phyloP scores from a whole-genome alignment of 2,113 vertebrate genomes.

The Dasyornis broadbenti region DNA sequence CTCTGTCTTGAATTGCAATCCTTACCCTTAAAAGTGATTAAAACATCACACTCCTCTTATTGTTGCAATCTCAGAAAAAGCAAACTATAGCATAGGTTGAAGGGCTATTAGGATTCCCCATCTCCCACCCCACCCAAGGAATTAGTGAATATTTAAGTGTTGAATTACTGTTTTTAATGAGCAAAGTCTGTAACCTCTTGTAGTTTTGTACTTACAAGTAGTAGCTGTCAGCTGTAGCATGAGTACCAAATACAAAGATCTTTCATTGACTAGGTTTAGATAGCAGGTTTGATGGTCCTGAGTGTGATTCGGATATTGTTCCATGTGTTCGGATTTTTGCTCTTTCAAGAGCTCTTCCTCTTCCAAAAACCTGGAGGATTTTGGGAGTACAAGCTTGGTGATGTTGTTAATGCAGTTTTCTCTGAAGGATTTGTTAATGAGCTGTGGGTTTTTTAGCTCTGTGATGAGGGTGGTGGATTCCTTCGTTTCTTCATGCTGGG shows the following conservation, averaged over 20 bases:
- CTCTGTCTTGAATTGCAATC: neutral
- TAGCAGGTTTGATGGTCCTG: neutral
- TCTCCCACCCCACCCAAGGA: rapidly evolving
- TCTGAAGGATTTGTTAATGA: neutral
- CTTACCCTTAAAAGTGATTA: neutral
- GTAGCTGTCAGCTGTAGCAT: neutral
- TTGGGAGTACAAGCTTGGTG: neutral
- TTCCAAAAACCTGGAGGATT: no score
- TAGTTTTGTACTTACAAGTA: neutral
- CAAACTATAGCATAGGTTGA: neutral
- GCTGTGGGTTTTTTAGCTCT: neutral
- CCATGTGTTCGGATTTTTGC: neutral
- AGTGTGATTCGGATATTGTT: neutral
- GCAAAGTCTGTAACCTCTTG: neutral
- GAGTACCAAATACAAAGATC: neutral
- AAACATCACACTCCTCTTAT: neutral
- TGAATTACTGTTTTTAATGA: neutral
- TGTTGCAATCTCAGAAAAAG: neutral
- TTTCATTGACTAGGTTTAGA: neutral
- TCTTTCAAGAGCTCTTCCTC: neutral
- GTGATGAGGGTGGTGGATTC: neutral
- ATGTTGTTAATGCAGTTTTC: neutral
- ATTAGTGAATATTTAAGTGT: neutral
- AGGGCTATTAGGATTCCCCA: neutral
- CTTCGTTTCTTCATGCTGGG: neutral